These are phyloP conservation scores for Lucinisca nassula DNA, from an alignment of 2,888 invertebrate species.

Conservation along the genomic window DNA sequence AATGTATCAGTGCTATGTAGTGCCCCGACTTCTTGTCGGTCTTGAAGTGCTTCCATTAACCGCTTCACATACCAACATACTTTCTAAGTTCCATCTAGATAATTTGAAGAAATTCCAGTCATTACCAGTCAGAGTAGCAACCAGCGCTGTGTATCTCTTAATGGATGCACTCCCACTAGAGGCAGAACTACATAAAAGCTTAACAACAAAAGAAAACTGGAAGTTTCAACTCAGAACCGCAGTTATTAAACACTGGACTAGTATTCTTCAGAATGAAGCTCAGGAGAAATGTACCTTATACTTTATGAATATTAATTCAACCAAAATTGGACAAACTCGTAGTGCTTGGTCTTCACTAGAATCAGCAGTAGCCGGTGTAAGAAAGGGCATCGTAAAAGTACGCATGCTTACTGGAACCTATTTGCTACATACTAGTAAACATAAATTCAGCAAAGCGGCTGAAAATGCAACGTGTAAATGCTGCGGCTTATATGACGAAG, in stretches of 20 bases:
- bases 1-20: constrained; percentile 12
- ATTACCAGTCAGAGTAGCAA: constrained; percentile 19
- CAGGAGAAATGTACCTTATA: not conserved
- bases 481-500: not conserved
- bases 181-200: constrained; percentile 31
- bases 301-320: not conserved
- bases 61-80: not conserved
- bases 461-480: not conserved
- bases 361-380: not conserved
- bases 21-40: constrained; percentile 10
- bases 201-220: not conserved
- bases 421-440: not conserved
- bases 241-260: not conserved
- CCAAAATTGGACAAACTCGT: not conserved
- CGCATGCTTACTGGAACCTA: not conserved
- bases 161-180: constrained; percentile 15
- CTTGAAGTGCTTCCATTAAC: constrained; percentile 21
- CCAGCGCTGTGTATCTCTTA: not conserved
- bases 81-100: constrained; percentile 9
- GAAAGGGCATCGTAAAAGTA: not conserved
- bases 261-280: not conserved
- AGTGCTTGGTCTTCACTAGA: not conserved
- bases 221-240: not conserved
- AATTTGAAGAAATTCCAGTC: not conserved
- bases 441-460: not conserved